Evolutionary conservation across 2,797 vertebrate species (phyloP).

Genomic region (Sus cebifrons): DNA sequence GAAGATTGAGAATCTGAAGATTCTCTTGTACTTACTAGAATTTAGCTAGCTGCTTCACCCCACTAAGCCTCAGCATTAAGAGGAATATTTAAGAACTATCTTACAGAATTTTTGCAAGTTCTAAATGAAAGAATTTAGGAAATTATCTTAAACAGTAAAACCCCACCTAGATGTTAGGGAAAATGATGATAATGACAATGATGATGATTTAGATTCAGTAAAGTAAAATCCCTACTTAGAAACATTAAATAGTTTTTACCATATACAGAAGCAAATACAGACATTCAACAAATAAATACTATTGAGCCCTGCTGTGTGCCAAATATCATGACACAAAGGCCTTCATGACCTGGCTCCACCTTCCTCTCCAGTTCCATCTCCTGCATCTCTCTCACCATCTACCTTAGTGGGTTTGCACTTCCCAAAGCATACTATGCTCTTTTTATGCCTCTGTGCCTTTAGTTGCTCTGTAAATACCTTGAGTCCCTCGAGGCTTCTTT

Average conservation of each 20-base stretch:
- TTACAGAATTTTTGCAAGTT: background rate
- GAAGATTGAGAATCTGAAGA: background rate
- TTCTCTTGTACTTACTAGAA: background rate
- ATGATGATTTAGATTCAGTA: background rate
- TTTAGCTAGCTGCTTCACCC: background rate
- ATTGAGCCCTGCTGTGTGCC: background rate
- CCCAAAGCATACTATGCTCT: background rate
- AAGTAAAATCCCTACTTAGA: constrained; percentile 18
- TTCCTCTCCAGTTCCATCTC: background rate
- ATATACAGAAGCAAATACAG: background rate
- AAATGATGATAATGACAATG: background rate
- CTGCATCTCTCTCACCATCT: background rate
- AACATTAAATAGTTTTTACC: background rate
- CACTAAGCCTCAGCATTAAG: constrained; percentile 27
- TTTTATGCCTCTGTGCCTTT: background rate
- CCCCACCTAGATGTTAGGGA: background rate
- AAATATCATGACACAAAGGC: background rate
- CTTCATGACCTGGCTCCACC: background rate
- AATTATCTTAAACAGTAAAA: background rate
- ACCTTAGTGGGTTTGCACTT: background rate
- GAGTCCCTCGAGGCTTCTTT: background rate
- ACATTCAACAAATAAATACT: constrained; percentile 20
- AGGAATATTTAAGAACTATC: background rate
- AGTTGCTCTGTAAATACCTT: constrained; percentile 33
- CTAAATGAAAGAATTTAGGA: background rate